These are phyloP conservation scores for Rallus crepitans DNA, from an alignment of 2,797 vertebrate species.

Conservation along the genomic window DNA sequence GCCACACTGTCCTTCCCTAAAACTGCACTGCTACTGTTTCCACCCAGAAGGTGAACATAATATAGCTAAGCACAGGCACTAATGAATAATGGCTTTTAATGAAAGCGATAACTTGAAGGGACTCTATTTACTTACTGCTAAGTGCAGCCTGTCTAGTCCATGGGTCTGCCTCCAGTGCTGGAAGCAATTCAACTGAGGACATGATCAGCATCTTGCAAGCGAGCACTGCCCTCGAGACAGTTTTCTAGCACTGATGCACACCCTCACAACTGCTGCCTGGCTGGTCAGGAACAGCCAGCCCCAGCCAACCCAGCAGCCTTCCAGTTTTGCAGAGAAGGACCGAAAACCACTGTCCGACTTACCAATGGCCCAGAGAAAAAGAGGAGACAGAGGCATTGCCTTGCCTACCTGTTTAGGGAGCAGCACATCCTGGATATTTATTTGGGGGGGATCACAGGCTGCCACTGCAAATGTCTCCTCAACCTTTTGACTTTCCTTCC, in stretches of 20 bases:
- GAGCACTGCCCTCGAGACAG: background rate
- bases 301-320: background rate
- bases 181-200: background rate
- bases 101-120: background rate
- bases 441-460: background rate
- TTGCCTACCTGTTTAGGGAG: background rate
- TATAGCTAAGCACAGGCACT: accelerated
- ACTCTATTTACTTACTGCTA: background rate
- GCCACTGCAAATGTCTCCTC: background rate
- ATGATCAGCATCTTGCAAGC: background rate
- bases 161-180: background rate
- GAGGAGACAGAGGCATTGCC: accelerated
- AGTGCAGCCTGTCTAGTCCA: background rate
- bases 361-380: background rate
- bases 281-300: background rate
- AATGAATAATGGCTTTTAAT: constrained; percentile 22
- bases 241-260: background rate
- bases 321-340: background rate
- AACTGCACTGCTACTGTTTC: background rate
- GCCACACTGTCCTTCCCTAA: background rate
- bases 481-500: background rate
- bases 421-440: background rate
- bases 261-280: background rate
- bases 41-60: background rate
- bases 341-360: background rate